A percentile compares a stretch with the other conserved stretches of the same genome.
Conservation (phyloP, 2,888 invertebrate species). For the Scaptodrosophila latifasciaeformis region DNA sequence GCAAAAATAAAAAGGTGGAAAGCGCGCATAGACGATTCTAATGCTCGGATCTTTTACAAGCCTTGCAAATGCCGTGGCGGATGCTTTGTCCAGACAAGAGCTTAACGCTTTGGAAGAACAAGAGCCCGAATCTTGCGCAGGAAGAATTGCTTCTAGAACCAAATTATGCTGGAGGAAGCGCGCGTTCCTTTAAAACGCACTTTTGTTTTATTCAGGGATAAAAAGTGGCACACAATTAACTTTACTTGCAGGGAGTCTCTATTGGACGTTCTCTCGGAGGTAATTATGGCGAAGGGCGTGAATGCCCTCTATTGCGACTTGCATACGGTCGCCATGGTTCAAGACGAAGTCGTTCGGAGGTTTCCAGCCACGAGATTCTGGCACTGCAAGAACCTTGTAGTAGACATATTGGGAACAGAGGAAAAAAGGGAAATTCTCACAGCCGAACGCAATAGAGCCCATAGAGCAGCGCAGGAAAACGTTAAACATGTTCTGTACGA, state of each 20-base stretch:
- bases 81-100: not conserved
- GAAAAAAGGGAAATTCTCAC: constrained; percentile 7
- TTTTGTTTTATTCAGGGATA: too few species aligned
- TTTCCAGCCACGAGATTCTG: constrained; percentile 27
- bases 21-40: too few species aligned
- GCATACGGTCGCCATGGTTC: constrained; percentile 18
- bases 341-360: constrained; percentile 15
- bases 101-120: too few species aligned
- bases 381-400: constrained; percentile 13
- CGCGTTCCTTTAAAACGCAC: too few species aligned
- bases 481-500: constrained; percentile 13
- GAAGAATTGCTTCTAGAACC: not conserved
- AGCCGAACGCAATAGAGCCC: constrained; percentile 23
- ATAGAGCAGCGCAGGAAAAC: too few species aligned
- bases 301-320: too few species aligned
- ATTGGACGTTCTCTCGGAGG: too few species aligned
- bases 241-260: too few species aligned
- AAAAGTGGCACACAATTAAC: too few species aligned
- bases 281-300: too few species aligned
- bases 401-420: constrained; percentile 12
- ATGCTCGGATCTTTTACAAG: not conserved
- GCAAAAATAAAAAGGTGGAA: too few species aligned
- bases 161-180: not conserved
- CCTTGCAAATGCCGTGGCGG: not conserved
- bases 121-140: too few species aligned